Percentiles rank a stretch among this genome's conserved stretches.
These are phyloP conservation scores for Epistrophella euchroma DNA, from an alignment of 2,888 invertebrate genomes.

Conservation along the genomic window DNA sequence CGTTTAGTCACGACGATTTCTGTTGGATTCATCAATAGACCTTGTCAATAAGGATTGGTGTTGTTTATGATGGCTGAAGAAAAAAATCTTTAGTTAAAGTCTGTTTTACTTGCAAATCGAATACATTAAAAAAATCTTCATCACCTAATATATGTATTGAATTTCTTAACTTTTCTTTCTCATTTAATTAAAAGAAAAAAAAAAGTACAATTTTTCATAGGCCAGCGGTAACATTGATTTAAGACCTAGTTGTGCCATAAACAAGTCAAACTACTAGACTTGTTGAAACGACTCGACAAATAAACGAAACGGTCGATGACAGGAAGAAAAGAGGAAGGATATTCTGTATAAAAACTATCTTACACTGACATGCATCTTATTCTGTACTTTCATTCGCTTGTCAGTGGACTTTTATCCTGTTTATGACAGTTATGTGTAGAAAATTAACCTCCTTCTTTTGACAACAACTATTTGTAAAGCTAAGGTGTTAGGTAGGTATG, in stretches of 20 bases:
- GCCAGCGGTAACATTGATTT: not conserved
- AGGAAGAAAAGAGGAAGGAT: not conserved
- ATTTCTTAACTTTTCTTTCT: too few species aligned
- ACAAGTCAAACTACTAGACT: conserved; percentile 45
- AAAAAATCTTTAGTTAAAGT: too few species aligned
- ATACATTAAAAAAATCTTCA: too few species aligned
- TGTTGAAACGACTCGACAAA: not conserved
- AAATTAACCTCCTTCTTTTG: not conserved
- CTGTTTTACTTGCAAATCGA: too few species aligned
- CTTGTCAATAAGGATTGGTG: too few species aligned
- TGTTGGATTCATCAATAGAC: too few species aligned
- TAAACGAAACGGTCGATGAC: not conserved
- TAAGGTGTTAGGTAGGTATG: too few species aligned
- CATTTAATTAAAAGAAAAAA: not conserved
- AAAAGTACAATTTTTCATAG: not conserved
- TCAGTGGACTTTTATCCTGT: conserved; percentile 39
- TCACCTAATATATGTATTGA: too few species aligned
- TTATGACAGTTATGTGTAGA: conserved; percentile 7
- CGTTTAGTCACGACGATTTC: too few species aligned
- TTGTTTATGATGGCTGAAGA: too few species aligned
- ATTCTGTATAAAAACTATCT: conserved; percentile 12
- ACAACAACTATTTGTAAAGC: too few species aligned
- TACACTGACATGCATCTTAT: conserved; percentile 45
- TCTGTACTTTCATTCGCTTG: conserved; percentile 25
- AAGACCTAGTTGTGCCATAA: conserved; percentile 57